Percentiles rank a stretch among this genome's conserved stretches.
Evolutionary conservation across 2,888 invertebrate genomes (phyloP).

Genomic region (Dryobota labecula): DNA sequence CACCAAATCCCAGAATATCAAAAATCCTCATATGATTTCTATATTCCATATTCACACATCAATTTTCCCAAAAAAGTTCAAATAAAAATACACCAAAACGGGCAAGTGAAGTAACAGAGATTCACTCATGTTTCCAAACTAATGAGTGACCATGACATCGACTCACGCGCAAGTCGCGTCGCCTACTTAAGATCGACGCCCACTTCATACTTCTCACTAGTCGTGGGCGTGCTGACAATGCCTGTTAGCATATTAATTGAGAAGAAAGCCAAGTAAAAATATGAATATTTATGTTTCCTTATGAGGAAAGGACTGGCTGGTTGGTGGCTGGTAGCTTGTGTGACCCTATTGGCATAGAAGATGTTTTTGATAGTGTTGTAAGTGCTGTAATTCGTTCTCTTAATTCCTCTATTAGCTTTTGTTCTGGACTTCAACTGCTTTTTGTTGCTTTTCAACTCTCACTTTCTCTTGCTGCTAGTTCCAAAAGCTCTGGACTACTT

Average conservation of each 20-base stretch:
- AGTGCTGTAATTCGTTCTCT: slow-evolving; percentile 10
- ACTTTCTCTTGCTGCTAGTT: background rate
- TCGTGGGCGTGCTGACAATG: slow-evolving; percentile 88
- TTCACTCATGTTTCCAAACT: slow-evolving; percentile 68
- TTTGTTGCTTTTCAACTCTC: background rate
- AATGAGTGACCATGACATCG: slow-evolving; percentile 83
- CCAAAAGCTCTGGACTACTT: background rate
- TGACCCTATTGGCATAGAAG: slow-evolving; percentile 28
- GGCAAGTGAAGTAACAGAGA: slow-evolving; percentile 59
- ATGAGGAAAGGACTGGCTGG: slow-evolving; percentile 66
- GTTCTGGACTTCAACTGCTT: background rate
- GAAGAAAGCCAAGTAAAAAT: slow-evolving; percentile 86
- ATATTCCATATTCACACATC: slow-evolving; percentile 1
- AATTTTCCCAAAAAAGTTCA: slow-evolving; percentile 25
- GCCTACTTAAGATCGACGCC: slow-evolving; percentile 78
- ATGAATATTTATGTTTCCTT: slow-evolving; percentile 83
- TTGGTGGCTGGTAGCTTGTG: slow-evolving; percentile 34
- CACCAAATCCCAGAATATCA: background rate
- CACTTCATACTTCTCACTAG: slow-evolving; percentile 77
- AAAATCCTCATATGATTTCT: slow-evolving; percentile 11
- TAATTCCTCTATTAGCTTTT: background rate
- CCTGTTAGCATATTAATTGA: slow-evolving; percentile 89
- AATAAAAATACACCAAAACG: slow-evolving; percentile 51
- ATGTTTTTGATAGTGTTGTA: slow-evolving; percentile 11
- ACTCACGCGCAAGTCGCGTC: slow-evolving; percentile 79